phyloP scores from a whole-genome alignment of 1,140 invertebrate species.

The Trichogramma pretiosum region DNA sequence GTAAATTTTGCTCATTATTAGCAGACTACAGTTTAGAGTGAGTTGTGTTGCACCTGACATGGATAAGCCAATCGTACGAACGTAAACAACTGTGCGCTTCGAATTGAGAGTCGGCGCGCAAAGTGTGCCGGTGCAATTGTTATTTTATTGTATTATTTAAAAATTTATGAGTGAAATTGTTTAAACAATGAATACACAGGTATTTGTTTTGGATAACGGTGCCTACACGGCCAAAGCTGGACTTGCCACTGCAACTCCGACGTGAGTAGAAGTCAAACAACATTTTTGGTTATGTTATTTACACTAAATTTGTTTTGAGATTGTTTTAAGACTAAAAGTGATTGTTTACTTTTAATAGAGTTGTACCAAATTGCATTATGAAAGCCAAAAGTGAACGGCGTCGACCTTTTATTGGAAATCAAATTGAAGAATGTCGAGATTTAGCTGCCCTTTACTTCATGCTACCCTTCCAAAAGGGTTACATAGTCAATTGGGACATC shows the following conservation, averaged over 20 bases:
- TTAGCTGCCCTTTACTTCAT: constrained; percentile 90
- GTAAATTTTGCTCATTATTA: too few relatives aligned
- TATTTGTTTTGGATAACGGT: constrained; percentile 79
- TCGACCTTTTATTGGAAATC: constrained; percentile 86
- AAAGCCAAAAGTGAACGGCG: constrained; percentile 95
- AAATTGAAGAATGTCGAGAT: constrained; percentile 93
- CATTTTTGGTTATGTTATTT: constrained; percentile 13
- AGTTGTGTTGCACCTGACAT: too few relatives aligned
- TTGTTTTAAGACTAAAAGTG: constrained; percentile 14
- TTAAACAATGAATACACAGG: constrained; percentile 31
- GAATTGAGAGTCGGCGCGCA: too few relatives aligned
- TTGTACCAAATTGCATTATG: constrained; percentile 93
- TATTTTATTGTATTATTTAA: too few relatives aligned
- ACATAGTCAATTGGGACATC: constrained; percentile 90
- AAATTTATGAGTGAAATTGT: too few relatives aligned
- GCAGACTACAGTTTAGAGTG: too few relatives aligned
- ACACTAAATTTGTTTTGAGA: constrained; percentile 1
- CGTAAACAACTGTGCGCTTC: too few relatives aligned
- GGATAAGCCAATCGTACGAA: too few relatives aligned
- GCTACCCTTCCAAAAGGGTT: constrained; percentile 91
- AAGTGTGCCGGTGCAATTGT: too few relatives aligned
- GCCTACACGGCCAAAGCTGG: constrained; percentile 78
- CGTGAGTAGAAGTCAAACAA: constrained; percentile 45
- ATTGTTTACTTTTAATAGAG: constrained; percentile 39
- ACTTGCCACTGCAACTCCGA: constrained; percentile 60